Evolutionary conservation across 2,888 invertebrate genomes (phyloP).

Genomic region (Campopleginae sp.): DNA sequence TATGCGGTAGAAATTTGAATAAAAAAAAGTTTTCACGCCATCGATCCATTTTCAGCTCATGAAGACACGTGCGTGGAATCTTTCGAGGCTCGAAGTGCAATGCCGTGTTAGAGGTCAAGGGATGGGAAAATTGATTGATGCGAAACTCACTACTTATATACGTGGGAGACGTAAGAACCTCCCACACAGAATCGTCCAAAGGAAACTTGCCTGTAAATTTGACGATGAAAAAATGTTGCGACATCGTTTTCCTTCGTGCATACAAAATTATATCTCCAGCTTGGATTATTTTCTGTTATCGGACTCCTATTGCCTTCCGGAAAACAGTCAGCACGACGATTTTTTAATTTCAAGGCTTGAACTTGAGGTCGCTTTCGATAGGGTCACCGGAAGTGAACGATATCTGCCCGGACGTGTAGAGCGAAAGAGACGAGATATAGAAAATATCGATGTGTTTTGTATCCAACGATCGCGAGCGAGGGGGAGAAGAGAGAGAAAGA

Average conservation of each 20-base stretch:
- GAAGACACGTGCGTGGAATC: neutral
- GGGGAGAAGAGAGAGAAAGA: conserved; percentile 26
- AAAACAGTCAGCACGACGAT: conserved; percentile 17
- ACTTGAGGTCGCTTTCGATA: conserved; percentile 54
- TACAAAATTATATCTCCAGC: conserved; percentile 9
- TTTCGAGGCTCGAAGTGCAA: conserved; percentile 12
- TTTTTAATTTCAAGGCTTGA: conserved; percentile 68
- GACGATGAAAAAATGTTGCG: neutral
- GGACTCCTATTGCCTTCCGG: neutral
- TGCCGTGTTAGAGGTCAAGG: neutral
- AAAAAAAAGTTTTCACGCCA: neutral
- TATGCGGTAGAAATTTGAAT: conserved; percentile 4
- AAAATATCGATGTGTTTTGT: neutral
- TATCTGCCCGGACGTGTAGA: conserved; percentile 2
- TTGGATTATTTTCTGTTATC: conserved; percentile 18
- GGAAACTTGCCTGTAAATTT: neutral
- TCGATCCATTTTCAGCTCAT: conserved; percentile 6
- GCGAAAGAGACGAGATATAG: conserved; percentile 2
- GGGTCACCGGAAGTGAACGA: conserved; percentile 34
- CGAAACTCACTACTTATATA: neutral
- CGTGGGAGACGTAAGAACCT: neutral
- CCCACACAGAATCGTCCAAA: neutral
- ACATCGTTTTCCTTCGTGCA: neutral
- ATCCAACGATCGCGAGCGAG: conserved; percentile 56
- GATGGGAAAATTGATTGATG: neutral